Percentiles rank a stretch among this genome's conserved stretches.
phyloP scores from a whole-genome alignment of 2,888 invertebrate genomes.

The Herminia tarsipennalis region DNA sequence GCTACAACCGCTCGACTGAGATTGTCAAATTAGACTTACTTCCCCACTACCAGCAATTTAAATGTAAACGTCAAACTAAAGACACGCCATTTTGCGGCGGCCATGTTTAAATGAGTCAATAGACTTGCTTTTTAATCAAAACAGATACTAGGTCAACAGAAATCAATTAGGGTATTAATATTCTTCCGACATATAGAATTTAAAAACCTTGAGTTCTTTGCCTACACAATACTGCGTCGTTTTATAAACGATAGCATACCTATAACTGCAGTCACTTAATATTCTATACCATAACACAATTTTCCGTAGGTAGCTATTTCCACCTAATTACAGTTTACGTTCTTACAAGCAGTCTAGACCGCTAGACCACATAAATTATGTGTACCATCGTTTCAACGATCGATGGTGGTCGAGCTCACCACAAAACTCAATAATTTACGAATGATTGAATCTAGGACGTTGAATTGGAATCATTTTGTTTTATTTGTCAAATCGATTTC shows the following conservation, averaged over 20 bases:
- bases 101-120: too few species aligned
- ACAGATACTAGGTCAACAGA: too few species aligned
- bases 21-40: too few species aligned
- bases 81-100: too few species aligned
- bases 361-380: constrained; percentile 1
- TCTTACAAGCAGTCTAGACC: background rate
- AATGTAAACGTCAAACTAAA: too few species aligned
- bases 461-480: background rate
- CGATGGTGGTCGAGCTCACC: background rate
- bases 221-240: background rate
- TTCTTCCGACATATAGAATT: too few species aligned
- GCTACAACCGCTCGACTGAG: too few species aligned
- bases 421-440: constrained; percentile 4
- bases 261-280: background rate
- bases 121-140: too few species aligned
- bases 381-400: constrained; percentile 4
- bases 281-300: background rate
- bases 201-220: too few species aligned
- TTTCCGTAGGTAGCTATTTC: background rate
- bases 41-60: too few species aligned
- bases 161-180: too few species aligned
- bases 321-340: background rate
- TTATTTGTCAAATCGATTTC: constrained; percentile 10
- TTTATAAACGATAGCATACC: background rate
- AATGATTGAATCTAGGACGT: background rate